Evolutionary conservation across 2,113 vertebrate genomes (phyloP).

Genomic region (Vimba vimba): DNA sequence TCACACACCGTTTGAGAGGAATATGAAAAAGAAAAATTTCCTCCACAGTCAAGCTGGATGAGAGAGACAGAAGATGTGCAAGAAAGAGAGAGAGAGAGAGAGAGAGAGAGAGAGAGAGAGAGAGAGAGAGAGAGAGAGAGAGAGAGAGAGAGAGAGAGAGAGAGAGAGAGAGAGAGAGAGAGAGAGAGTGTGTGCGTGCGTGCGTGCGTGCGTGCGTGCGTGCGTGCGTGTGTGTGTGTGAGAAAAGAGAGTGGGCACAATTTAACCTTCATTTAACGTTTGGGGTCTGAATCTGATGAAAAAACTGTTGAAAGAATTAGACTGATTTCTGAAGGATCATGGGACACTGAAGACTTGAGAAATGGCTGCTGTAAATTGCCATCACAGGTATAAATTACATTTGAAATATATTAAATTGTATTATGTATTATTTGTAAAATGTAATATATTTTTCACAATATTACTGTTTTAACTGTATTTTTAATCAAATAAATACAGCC

Average conservation of each 20-base stretch:
- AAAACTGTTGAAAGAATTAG: too few relatives aligned
- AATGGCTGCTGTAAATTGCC: too few relatives aligned
- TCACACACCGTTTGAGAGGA: slow-evolving; percentile 56
- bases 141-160: neutral
- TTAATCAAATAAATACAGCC: too few relatives aligned
- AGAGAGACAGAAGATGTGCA: slow-evolving; percentile 15
- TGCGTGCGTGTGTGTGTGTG: neutral
- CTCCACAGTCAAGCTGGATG: slow-evolving; percentile 15
- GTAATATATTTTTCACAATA: too few relatives aligned
- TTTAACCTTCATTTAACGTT: neutral
- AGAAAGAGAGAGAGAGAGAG: neutral
- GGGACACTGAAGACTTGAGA: too few relatives aligned
- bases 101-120: neutral
- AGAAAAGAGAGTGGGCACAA: neutral
- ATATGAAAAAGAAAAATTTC: slow-evolving; percentile 39
- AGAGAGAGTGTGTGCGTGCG: neutral
- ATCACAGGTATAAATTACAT: too few relatives aligned
- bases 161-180: neutral
- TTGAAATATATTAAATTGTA: too few relatives aligned
- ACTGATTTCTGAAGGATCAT: too few relatives aligned
- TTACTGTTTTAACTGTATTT: too few relatives aligned
- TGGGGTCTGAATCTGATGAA: neutral
- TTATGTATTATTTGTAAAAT: too few relatives aligned
- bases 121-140: neutral
- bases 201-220: neutral